These are phyloP conservation scores for Chelonia mydas DNA, from an alignment of 2,797 vertebrate genomes.

Conservation along the genomic window DNA sequence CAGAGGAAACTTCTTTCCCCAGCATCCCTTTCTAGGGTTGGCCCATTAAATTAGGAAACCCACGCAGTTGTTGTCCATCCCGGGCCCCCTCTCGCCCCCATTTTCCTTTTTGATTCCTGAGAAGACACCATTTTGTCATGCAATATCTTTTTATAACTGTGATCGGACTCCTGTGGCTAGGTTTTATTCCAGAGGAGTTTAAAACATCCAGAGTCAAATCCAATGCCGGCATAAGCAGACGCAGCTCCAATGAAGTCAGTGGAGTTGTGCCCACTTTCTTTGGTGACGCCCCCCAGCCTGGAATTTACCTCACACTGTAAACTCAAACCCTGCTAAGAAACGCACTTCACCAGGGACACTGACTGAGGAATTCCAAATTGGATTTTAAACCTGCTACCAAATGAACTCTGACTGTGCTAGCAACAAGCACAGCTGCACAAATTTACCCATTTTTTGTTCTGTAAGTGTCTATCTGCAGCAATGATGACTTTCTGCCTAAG, in stretches of 20 bases:
- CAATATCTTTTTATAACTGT: background rate
- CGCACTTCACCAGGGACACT: background rate
- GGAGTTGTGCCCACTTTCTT: background rate
- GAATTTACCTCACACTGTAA: background rate
- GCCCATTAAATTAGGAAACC: background rate
- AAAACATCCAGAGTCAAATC: background rate
- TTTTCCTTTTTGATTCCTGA: background rate
- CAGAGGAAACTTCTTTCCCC: background rate
- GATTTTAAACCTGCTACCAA: slow-evolving; percentile 23
- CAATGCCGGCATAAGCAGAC: background rate
- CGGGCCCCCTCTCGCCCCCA: background rate
- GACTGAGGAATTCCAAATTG: slow-evolving; percentile 13
- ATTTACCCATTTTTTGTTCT: slow-evolving; percentile 62
- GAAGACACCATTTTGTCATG: background rate
- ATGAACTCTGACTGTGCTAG: slow-evolving; percentile 30
- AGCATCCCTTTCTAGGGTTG: background rate
- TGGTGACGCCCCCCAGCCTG: background rate
- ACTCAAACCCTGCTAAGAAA: background rate
- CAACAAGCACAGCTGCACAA: slow-evolving; percentile 11
- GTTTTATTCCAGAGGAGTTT: background rate
- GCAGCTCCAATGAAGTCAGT: background rate
- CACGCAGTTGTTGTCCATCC: background rate
- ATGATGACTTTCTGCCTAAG: slow-evolving; percentile 64
- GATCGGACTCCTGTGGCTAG: background rate
- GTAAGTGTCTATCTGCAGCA: slow-evolving; percentile 75